Base-by-base conservation (phyloP, 2,888 invertebrate genomes). In the Pachliopta kotzebuea region DNA sequence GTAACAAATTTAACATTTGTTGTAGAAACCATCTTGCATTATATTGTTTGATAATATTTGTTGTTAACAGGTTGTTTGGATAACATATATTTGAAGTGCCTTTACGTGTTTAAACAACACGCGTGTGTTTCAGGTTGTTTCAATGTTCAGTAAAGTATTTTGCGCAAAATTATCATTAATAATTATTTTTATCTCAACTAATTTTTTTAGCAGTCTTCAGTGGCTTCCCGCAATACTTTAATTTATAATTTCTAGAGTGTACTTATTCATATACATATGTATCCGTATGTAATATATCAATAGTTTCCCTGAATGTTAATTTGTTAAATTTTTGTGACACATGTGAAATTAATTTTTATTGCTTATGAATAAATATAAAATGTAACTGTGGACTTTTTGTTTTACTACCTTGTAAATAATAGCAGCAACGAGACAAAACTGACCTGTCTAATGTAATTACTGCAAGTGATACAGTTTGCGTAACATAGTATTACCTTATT, bases 321-420 rank as follows among this genome's bases (percentile, higher is more conserved):
- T 81, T 72, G 83, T 89, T 85, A 72, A 79, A 83, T 82, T 87
- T n/a, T 82, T 85, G 85, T 88, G 84, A 88, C 80, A 84, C 81
- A 78, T 84, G 83, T 80, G 81, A 77, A 87, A 89, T 52, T 90
- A 88, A 83, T 89, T 90, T 90, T 89, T 87, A 91, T 90, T 90
- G 91, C 90, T 90, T 91, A 90, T 86, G 86, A 91, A 89, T 90
- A 90, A 90, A 90, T 77, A 83, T 85, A 83, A 88, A 89, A 80
- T 77, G 80, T 78, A 75, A 71, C 66, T 67, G 67, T 71, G 72
- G 63, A 62, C 57, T 71, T 75, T 76, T 79, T 76, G 69, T 71
- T 11, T 52, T 52, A 23, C 50, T 21, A 9, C 20, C 45, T n/a
- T 45, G 1, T 45, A 45, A 45, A 45, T 45, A 45, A 45, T 11